These are phyloP conservation scores for Solen grandis DNA, from an alignment of 1,140 invertebrate genomes.

Conservation along the genomic window DNA sequence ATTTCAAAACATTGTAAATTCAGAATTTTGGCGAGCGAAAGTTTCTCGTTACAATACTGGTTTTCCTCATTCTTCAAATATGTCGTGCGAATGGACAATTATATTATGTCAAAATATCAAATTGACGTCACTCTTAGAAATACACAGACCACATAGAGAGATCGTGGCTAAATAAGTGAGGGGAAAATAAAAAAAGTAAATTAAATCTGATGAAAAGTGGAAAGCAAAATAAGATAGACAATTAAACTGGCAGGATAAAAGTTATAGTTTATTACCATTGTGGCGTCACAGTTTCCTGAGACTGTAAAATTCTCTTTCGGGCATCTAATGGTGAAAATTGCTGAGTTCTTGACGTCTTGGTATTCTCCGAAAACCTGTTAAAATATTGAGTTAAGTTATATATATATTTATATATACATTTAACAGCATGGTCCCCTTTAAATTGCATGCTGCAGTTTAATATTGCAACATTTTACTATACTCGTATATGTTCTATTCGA, in stretches of 20 bases:
- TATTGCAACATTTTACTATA: background rate
- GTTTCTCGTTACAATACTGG: no score
- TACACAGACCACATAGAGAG: background rate
- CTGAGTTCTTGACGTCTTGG: slow-evolving; percentile 15
- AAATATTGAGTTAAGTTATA: background rate
- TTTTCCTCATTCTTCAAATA: background rate
- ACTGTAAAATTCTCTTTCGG: background rate
- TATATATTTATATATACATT: background rate
- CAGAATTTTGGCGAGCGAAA: no score
- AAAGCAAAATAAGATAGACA: no score
- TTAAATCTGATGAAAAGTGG: no score
- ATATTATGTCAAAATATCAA: background rate
- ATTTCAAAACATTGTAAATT: background rate
- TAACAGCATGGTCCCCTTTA: background rate
- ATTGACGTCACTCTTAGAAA: background rate
- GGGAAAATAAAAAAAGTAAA: no score
- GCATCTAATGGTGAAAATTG: slow-evolving; percentile 46
- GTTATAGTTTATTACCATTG: no score
- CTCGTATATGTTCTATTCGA: background rate
- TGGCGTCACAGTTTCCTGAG: slow-evolving; percentile 19
- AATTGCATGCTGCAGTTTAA: background rate
- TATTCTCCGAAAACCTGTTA: slow-evolving; percentile 42
- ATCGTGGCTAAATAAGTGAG: no score
- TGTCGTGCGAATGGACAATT: background rate
- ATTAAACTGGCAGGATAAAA: no score